Evolutionary conservation across 2,797 vertebrate species (phyloP).

Genomic region (Macropodus opercularis): DNA sequence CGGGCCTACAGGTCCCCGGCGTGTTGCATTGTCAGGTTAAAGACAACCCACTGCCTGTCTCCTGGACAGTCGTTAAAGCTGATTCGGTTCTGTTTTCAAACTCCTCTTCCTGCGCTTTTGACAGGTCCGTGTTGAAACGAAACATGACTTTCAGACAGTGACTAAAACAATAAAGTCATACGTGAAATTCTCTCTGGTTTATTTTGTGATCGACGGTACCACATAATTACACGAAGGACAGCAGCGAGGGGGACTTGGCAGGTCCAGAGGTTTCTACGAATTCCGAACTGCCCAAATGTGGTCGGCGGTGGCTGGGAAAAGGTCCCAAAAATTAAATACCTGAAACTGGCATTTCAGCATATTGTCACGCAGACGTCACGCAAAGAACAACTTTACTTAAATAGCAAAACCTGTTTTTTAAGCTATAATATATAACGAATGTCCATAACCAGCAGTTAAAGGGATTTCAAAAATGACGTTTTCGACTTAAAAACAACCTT

Average conservation of each 20-base stretch:
- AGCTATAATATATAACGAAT: too few relatives aligned
- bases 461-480: too few relatives aligned
- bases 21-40: constrained; percentile 37
- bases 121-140: constrained; percentile 27
- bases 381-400: background rate
- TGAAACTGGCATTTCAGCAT: constrained; percentile 39
- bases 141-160: constrained; percentile 40
- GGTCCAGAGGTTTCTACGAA: constrained; percentile 58
- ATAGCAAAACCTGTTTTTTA: background rate
- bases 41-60: constrained; percentile 28
- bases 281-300: constrained; percentile 68
- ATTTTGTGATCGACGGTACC: constrained; percentile 59
- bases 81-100: constrained; percentile 4
- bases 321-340: constrained; percentile 55
- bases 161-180: constrained; percentile 38
- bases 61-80: constrained; percentile 9
- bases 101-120: constrained; percentile 2
- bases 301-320: constrained; percentile 56
- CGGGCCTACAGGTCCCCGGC: constrained; percentile 40
- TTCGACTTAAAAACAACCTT: background rate
- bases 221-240: constrained; percentile 70
- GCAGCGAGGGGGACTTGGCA: constrained; percentile 62
- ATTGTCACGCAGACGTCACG: background rate
- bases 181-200: constrained; percentile 55
- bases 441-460: too few relatives aligned